Evolutionary conservation across 1,140 invertebrate species (phyloP).

Genomic region (Cherax quadricarinatus): DNA sequence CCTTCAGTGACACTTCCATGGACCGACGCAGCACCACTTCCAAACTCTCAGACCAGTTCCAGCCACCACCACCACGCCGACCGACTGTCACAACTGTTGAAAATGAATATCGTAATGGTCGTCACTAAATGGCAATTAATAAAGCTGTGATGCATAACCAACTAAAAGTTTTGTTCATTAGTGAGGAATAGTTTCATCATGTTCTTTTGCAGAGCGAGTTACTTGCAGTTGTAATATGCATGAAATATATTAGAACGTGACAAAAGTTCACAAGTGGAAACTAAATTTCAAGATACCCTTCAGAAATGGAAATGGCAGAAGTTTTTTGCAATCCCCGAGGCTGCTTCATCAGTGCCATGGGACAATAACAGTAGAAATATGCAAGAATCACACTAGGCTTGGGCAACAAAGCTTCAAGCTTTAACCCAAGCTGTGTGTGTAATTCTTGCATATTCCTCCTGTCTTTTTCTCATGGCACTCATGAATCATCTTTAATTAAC

Average conservation of each 20-base stretch:
- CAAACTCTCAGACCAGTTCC: constrained; percentile 56
- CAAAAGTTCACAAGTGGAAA: too few relatives aligned
- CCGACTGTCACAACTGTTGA: constrained; percentile 70
- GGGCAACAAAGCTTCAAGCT: too few relatives aligned
- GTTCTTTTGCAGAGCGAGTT: not conserved
- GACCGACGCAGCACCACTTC: constrained; percentile 65
- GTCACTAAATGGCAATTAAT: constrained; percentile 35
- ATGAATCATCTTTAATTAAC: too few relatives aligned
- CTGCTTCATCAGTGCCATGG: too few relatives aligned
- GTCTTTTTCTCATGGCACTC: too few relatives aligned
- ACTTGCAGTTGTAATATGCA: not conserved
- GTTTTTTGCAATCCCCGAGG: too few relatives aligned
- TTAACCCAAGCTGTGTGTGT: too few relatives aligned
- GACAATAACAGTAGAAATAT: too few relatives aligned
- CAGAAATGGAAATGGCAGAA: too few relatives aligned
- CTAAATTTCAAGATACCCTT: too few relatives aligned
- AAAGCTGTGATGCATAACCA: not conserved
- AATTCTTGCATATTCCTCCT: too few relatives aligned
- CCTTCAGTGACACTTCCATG: constrained; percentile 71
- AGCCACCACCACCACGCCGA: constrained; percentile 55
- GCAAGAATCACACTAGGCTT: too few relatives aligned
- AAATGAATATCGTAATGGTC: constrained; percentile 64
- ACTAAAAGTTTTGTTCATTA: not conserved
- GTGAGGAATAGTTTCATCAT: not conserved
- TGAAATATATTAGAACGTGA: constrained; percentile 2